Conservation (phyloP, 2,113 vertebrate genomes). For the Corythornis vintsioides region DNA sequence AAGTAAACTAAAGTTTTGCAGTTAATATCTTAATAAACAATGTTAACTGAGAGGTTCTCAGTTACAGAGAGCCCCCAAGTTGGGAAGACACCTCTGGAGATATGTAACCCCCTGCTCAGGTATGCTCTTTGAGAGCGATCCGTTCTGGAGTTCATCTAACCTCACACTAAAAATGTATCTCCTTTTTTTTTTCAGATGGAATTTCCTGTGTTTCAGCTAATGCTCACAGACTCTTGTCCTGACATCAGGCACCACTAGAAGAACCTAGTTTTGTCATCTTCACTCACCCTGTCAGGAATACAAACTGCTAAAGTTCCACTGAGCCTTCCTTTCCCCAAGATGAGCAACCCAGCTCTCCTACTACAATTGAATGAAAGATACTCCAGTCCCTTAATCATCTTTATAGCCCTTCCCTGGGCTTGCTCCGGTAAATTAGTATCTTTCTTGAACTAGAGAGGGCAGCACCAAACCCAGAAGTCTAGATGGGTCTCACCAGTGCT, state of each 20-base stretch:
- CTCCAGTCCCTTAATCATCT: fast-evolving
- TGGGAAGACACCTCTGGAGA: background rate
- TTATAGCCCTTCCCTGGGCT: background rate
- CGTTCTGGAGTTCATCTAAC: background rate
- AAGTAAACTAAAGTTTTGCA: background rate
- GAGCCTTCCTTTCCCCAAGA: background rate
- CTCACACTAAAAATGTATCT: background rate
- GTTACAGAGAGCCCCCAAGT: background rate
- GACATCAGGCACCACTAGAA: background rate
- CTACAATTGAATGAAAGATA: background rate
- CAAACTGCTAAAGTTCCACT: background rate
- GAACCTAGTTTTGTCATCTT: background rate
- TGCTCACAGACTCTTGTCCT: background rate
- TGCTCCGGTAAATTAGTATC: background rate
- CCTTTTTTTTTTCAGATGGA: background rate
- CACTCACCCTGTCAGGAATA: background rate
- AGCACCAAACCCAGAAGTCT: background rate
- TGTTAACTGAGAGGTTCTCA: background rate
- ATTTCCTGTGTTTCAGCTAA: background rate
- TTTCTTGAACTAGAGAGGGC: background rate
- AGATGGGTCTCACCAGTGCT: background rate
- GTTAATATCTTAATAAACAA: background rate
- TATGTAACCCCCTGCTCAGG: fast-evolving
- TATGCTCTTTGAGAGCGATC: background rate
- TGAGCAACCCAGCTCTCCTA: background rate